Evolutionary conservation across 1,140 invertebrate species (phyloP), one percentile per base, ranked within the genome.

Genomic region (Papilio dardanus): DNA sequence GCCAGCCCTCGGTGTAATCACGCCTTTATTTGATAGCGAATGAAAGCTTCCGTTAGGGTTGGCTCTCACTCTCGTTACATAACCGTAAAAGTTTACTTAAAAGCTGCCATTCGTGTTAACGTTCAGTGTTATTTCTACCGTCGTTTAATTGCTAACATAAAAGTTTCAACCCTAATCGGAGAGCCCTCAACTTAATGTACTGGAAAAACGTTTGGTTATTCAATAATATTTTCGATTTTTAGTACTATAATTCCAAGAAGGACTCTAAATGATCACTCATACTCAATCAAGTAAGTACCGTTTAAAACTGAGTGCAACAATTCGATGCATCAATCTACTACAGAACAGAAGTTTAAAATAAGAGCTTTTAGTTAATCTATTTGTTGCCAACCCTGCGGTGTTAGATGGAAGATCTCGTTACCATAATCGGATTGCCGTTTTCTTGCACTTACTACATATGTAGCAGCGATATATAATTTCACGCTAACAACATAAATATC

Each of bases 21-120:
- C 54, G 54, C 54, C 54, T 58, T 58, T 58, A 58, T 58, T 58
- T 58, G 54, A 58, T 58, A 58, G 21, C 24, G 54, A 58, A 58
- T 58, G 54, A 58, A 58, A 30, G 54, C 54, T 58, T 58, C 54
- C 54, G 54, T 58, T 58, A 58, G 54, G 54, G 54, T 58, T 58
- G 54, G 54, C 54, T 14, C 54, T 58, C 54, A 24, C 50, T 24
- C 50, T 58, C 54, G 54, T 58, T 58, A 58, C 54, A 58, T 58
- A 58, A 58, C 54, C 54, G 54, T 58, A 58, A 58, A 58, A 58
- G 24, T 58, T 58, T 58, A 12, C 21, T 58, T 58, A 58, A 58
- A 58, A 58, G 54, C 54, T 10, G 50, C 50, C 12, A 28, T 58
- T 58, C 24, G 54, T 12, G 21, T 58, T 58, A 58, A 58, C 54